Conservation (phyloP, 2,797 vertebrate species). For the Eulemur albifrons region DNA sequence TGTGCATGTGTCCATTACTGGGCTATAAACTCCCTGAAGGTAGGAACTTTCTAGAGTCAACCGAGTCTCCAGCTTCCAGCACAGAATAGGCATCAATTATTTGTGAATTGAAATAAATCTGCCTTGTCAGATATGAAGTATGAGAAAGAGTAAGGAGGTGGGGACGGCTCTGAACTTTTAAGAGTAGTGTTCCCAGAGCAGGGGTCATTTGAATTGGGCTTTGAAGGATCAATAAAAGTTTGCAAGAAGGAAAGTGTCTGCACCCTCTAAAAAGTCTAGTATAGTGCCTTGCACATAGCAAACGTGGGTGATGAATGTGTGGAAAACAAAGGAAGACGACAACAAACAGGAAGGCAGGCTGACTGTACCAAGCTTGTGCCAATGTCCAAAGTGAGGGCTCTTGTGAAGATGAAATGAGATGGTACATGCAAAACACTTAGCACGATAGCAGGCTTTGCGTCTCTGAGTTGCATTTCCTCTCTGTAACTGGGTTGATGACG, state of each 20-base stretch:
- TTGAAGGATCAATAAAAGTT: slow-evolving; percentile 25
- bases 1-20: not conserved
- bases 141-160: not conserved
- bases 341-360: not conserved
- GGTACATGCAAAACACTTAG: not conserved
- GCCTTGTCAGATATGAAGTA: not conserved
- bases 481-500: not conserved
- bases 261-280: not conserved
- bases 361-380: not conserved
- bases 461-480: not conserved
- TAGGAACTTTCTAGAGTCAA: not conserved
- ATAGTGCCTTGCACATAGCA: not conserved
- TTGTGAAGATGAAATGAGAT: not conserved
- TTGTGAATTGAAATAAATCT: not conserved
- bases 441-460: not conserved
- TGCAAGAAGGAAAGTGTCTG: not conserved
- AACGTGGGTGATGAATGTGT: not conserved
- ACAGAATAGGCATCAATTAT: not conserved
- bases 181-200: not conserved
- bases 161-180: not conserved
- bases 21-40: not conserved
- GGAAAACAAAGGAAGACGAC: not conserved
- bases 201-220: not conserved
- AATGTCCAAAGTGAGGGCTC: not conserved
- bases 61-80: not conserved